phyloP scores from a whole-genome alignment of 1,140 invertebrate species.

The Zaprionus nigranus region DNA sequence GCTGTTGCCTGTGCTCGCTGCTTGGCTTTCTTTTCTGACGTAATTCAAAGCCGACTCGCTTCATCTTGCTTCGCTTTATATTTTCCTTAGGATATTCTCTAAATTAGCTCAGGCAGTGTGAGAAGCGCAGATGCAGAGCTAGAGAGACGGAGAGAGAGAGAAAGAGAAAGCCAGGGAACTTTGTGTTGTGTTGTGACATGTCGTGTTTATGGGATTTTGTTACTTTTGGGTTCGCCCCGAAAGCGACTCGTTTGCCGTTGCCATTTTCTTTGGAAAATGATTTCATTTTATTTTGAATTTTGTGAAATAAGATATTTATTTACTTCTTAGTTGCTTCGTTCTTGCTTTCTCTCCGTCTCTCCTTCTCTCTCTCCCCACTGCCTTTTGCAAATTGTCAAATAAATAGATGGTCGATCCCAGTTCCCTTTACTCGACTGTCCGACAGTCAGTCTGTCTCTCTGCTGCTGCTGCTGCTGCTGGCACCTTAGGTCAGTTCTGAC shows the following conservation, averaged over 20 bases:
- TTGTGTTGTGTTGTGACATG: constrained; percentile 64
- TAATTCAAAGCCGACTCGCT: constrained; percentile 51
- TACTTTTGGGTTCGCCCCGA: constrained; percentile 46
- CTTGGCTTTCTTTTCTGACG: constrained; percentile 40
- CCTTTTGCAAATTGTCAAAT: constrained; percentile 76
- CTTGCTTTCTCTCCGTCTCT: constrained; percentile 3
- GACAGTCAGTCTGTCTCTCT: not conserved
- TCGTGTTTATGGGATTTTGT: constrained; percentile 79
- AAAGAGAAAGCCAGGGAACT: too few species aligned
- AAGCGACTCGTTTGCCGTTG: constrained; percentile 2
- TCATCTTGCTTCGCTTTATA: constrained; percentile 26
- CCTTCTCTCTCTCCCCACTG: constrained; percentile 39
- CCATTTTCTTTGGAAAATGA: constrained; percentile 53
- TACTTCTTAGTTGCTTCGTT: constrained; percentile 58
- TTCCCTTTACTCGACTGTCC: constrained; percentile 43
- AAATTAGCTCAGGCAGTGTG: constrained; percentile 49
- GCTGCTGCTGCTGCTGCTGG: not conserved
- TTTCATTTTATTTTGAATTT: constrained; percentile 71
- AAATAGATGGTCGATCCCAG: constrained; percentile 58
- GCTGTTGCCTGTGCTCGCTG: not conserved
- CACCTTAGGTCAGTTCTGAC: constrained; percentile 55
- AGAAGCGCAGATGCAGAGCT: not conserved
- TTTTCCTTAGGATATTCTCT: constrained; percentile 46
- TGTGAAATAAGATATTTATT: constrained; percentile 78
- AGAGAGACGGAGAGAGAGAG: not conserved